These are phyloP conservation scores for Nebria ingens DNA, from an alignment of 1,140 invertebrate genomes.

Conservation along the genomic window DNA sequence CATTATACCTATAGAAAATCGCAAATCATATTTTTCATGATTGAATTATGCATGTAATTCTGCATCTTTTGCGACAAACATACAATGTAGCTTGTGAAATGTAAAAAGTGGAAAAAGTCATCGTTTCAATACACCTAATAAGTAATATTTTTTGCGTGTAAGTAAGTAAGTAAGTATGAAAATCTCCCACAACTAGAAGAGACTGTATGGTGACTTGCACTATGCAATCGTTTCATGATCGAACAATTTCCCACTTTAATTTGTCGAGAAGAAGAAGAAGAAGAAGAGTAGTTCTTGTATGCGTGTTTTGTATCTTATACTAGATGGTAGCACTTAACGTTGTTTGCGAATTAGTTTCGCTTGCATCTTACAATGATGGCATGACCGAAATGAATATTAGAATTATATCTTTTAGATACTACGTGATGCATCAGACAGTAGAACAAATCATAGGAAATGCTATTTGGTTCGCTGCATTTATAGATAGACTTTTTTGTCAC, in stretches of 20 bases:
- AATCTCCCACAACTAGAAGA: background rate
- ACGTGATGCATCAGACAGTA: background rate
- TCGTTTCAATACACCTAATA: background rate
- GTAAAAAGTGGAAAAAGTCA: background rate
- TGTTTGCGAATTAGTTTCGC: background rate
- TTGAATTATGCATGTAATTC: too few relatives aligned
- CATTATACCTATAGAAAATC: too few relatives aligned
- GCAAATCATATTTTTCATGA: too few relatives aligned
- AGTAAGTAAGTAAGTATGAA: background rate
- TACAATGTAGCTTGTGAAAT: background rate
- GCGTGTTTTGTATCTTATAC: background rate
- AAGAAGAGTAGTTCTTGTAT: background rate
- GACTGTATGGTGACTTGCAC: background rate
- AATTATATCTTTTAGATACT: background rate
- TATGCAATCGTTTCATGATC: background rate
- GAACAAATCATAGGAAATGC: background rate
- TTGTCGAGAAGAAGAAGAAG: background rate
- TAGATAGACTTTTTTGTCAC: background rate
- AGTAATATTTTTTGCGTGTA: background rate
- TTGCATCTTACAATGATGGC: background rate
- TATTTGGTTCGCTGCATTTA: background rate
- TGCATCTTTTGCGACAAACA: background rate
- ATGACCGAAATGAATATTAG: background rate
- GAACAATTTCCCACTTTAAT: constrained; percentile 1
- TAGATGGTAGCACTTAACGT: too few relatives aligned